A percentile compares a stretch with the other conserved stretches of the same genome.
phyloP scores from a whole-genome alignment of 2,797 vertebrate species.

The Tachyglossus aculeatus region DNA sequence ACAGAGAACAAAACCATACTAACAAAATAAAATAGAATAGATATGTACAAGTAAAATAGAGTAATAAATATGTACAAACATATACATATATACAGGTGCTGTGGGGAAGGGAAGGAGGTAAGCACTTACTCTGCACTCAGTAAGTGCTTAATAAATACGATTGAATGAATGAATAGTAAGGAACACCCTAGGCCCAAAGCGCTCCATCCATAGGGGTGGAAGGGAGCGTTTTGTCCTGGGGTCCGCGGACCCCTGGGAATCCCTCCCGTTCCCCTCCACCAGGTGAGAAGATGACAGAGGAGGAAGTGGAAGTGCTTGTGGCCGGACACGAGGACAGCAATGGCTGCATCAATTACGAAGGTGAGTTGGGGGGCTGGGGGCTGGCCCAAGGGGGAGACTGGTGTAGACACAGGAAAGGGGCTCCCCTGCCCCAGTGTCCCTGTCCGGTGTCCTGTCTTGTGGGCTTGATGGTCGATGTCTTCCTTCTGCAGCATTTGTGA shows the following conservation, averaged over 20 bases:
- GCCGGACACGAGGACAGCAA: conserved; percentile 90
- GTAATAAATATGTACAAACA: too few species aligned
- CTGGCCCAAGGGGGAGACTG: not conserved
- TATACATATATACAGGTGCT: too few species aligned
- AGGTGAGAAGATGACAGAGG: conserved; percentile 94
- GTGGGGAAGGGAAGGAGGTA: too few species aligned
- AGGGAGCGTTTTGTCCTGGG: not conserved
- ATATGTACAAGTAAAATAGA: too few species aligned
- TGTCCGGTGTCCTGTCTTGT: conserved; percentile 62
- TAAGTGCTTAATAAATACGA: too few species aligned
- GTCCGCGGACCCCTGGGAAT: not conserved
- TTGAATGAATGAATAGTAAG: too few species aligned
- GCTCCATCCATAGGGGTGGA: too few species aligned
- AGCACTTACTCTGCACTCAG: too few species aligned
- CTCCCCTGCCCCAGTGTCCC: not conserved
- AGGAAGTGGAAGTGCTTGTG: conserved; percentile 89
- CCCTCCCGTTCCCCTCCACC: not conserved
- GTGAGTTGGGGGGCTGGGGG: conserved; percentile 69
- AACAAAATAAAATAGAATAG: too few species aligned
- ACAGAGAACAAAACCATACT: too few species aligned
- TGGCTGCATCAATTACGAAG: conserved; percentile 93
- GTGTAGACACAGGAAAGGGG: too few species aligned
- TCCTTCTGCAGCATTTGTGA: conserved; percentile 91
- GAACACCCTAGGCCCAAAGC: too few species aligned
- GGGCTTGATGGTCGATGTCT: conserved; percentile 71